Evolutionary conservation across 1,140 invertebrate genomes (phyloP), one percentile per base, ranked within the genome.

Genomic region (Lucilia sericata): DNA sequence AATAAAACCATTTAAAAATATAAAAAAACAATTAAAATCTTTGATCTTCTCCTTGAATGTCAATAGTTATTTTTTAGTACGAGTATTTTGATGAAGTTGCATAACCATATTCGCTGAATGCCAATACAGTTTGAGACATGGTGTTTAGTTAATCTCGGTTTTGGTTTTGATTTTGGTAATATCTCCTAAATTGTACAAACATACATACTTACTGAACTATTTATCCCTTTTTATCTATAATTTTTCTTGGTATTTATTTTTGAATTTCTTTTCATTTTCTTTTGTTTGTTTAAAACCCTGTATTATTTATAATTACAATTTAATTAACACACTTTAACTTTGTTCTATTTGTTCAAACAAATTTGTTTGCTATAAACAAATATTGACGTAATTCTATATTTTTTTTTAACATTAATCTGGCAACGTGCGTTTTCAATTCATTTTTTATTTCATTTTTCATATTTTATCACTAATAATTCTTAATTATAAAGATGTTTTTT

Each of bases 291-390:
- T 70, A 70, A 70, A 70, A 70, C 65, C 65, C 65, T 70, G 65
- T 70, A 70, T 70, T 70, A 21, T 70, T 70, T 70, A 25, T 70
- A 70, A 70, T 70, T 70, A 70, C 65, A 70, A 21, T 70, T 70
- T 14, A 60, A 17, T 70, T 70, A 70, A 70, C 65, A 70, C 65
- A 70, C 65, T 70, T 55, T 21, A 70, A 70, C 65, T 70, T 70
- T 19, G n/a, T 70, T 70, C 7, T 14, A 17, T 55, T 21, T 70
- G 5, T 25, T 21, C n/a, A 7, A n/a, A n/a, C 55, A 19, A 70
- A 25, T 70, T 70, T 19, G n/a, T 70, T 70, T 70, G 10, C 65
- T 25, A 70, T n/a, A 55, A 55, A 55, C 51, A 55, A 55, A 55
- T 55, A 55, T 12, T 17, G 21, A 9, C 19, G 42, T 42, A 42